Evolutionary conservation across 2,888 invertebrate species (phyloP).

Genomic region (Caradrina kadenii): DNA sequence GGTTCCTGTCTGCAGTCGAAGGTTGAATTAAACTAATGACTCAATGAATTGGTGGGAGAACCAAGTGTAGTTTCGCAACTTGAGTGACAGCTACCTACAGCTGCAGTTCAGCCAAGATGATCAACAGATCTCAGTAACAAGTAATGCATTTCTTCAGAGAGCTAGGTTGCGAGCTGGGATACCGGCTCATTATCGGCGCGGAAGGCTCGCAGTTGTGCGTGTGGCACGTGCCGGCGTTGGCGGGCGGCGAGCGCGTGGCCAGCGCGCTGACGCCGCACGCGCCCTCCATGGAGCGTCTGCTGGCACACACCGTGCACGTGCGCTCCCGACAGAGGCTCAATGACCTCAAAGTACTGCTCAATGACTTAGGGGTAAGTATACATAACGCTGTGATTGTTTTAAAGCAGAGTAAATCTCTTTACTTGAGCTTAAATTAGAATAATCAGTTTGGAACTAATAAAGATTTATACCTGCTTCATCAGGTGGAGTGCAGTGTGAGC

Average conservation of each 20-base stretch:
- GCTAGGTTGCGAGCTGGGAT: constrained; percentile 96
- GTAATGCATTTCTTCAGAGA: constrained; percentile 83
- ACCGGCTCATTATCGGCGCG: constrained; percentile 96
- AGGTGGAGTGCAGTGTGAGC: constrained; percentile 94
- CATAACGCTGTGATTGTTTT: neutral
- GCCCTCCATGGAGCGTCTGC: constrained; percentile 97
- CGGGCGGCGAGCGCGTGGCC: constrained; percentile 87
- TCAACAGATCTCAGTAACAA: no score
- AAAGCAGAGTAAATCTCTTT: no score
- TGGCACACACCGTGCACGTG: constrained; percentile 98
- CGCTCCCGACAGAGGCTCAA: constrained; percentile 95
- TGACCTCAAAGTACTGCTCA: constrained; percentile 95
- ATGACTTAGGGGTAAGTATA: constrained; percentile 89
- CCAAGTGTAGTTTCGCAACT: neutral
- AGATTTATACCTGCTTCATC: constrained; percentile 1
- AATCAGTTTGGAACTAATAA: no score
- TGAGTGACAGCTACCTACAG: neutral
- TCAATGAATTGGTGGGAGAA: no score
- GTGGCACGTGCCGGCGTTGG: constrained; percentile 92
- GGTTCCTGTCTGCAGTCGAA: neutral
- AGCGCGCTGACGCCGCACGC: constrained; percentile 97
- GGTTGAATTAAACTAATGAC: neutral
- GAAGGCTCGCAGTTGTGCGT: constrained; percentile 90
- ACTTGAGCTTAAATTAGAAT: no score
- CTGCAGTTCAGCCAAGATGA: no score